Percentiles rank a stretch among this genome's conserved stretches.
Evolutionary conservation across 2,113 vertebrate genomes (phyloP).

Genomic region (Myotis lucifugus): DNA sequence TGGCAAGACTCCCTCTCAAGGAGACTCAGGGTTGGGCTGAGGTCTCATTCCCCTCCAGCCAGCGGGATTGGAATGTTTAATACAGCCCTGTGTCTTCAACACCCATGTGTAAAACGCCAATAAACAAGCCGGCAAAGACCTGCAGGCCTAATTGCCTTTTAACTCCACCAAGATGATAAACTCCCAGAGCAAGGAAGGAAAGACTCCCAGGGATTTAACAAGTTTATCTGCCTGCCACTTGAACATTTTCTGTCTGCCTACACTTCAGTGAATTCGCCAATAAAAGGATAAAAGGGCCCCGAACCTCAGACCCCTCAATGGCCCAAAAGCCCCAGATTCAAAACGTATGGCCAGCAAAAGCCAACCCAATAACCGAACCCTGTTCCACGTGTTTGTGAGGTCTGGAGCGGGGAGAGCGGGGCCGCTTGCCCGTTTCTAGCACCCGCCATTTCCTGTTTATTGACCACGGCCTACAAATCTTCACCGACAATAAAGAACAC

Average conservation of each 20-base stretch:
- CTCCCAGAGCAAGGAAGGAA: conserved; percentile 84
- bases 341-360: conserved; percentile 80
- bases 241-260: conserved; percentile 87
- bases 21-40: conserved; percentile 80
- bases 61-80: conserved; percentile 86
- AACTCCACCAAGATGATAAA: conserved; percentile 88
- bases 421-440: not conserved
- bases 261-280: conserved; percentile 86
- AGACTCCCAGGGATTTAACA: conserved; percentile 89
- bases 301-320: conserved; percentile 73
- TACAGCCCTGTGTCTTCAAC: conserved; percentile 85
- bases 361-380: conserved; percentile 62
- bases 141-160: conserved; percentile 89
- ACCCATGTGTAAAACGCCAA: conserved; percentile 87
- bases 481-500: conserved; percentile 38
- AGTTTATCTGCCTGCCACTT: conserved; percentile 88
- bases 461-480: conserved; percentile 62
- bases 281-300: conserved; percentile 87
- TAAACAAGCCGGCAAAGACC: conserved; percentile 87
- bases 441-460: conserved; percentile 48
- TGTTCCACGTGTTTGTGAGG: conserved; percentile 25
- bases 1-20: conserved; percentile 79
- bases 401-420: not conserved
- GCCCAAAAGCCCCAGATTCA: conserved; percentile 80
- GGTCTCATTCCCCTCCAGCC: conserved; percentile 82